These are phyloP conservation scores for Entomobrya multifasciata DNA, from an alignment of 2,888 invertebrate species.

Conservation along the genomic window DNA sequence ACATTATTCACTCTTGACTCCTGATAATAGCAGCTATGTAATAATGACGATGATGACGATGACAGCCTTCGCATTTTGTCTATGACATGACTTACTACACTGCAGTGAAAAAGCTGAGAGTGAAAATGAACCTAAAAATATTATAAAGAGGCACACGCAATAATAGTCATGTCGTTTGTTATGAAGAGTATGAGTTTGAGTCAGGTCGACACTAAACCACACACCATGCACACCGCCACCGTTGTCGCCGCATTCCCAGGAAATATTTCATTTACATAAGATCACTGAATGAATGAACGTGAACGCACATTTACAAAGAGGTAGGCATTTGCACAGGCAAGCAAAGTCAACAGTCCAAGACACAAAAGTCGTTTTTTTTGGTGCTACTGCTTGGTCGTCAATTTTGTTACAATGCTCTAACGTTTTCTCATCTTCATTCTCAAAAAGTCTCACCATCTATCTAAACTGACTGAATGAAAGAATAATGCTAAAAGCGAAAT, in stretches of 20 bases:
- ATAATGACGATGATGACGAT: not conserved
- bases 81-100: too few relatives aligned
- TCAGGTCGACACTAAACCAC: not conserved
- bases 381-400: not conserved
- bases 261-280: constrained; percentile 30
- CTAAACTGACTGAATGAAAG: too few relatives aligned
- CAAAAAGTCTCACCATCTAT: not conserved
- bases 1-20: constrained; percentile 29
- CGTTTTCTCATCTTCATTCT: not conserved
- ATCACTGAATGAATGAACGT: not conserved
- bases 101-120: not conserved
- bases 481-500: not conserved
- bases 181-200: too few relatives aligned
- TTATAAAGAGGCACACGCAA: not conserved
- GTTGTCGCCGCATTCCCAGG: constrained; percentile 4
- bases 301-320: not conserved
- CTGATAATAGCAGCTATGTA: too few relatives aligned
- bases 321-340: not conserved
- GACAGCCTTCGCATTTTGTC: not conserved
- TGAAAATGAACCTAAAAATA: not conserved
- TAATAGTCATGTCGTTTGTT: too few relatives aligned
- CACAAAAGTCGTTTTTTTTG: not conserved
- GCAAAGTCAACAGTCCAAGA: not conserved
- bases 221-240: too few relatives aligned
- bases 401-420: too few relatives aligned